Base-by-base conservation (phyloP, 2,113 vertebrate genomes). In the Okapia johnstoni region DNA sequence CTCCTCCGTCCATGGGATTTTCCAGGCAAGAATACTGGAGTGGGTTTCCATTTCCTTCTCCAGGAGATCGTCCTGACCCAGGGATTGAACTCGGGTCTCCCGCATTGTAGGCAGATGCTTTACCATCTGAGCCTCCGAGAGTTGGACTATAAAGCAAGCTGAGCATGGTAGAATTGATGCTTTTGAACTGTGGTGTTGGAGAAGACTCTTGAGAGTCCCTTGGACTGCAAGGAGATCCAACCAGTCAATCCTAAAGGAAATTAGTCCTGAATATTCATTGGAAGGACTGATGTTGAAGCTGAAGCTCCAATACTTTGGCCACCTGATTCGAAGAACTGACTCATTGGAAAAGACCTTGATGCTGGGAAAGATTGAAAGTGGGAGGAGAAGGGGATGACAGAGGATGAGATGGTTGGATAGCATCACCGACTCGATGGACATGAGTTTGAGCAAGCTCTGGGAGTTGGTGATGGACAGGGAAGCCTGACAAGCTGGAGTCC, bases 151-250 rank as follows among this genome's bases (percentile, higher is more conserved):
- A 21, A 66, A 66, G 33, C 4, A 66, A 66, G 33, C 33, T 66
- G 33, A 66, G 33, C 63, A 36, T 33, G 0, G 0, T 16, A 33
- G 14, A 63, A 63, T 4, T 63, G 30, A 63, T 33, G 14, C 17
- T 66, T 66, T 66, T 66, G 17, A 66, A 36, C 63, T 66, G 17
- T 36, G 30, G 33, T 63, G 17, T 66, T 66, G 2, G 7, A 66
- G 63, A 36, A 66, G 63, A 66, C 63, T 66, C 8, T 36, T 66
- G 33, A 36, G 5, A 36, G 63, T 66, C 63, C 33, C 17, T 36
- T 36, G 63, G 17, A 36, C 33, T 66, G n/a, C 63, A 66, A 36
- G 4, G 33, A 66, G 63, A 36, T 19, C 33, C 63, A 66, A 66
- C 63, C 63, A 66, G 63, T 66, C 63, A 8, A 19, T 36, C 63